phyloP scores from a whole-genome alignment of 2,797 vertebrate genomes.

The Sphaeramia orbicularis region DNA sequence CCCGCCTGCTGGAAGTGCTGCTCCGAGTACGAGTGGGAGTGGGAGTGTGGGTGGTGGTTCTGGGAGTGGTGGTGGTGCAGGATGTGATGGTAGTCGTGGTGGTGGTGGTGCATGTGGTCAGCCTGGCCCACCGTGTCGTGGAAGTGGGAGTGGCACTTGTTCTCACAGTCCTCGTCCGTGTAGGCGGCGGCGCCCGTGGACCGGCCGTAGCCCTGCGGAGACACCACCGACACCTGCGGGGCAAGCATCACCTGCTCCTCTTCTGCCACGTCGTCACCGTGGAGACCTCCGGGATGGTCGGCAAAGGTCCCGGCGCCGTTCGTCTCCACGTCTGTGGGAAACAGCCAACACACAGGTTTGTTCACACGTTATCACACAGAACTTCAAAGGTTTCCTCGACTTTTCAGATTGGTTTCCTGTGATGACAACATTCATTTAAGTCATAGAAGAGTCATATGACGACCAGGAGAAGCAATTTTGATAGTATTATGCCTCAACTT shows the following conservation, averaged over 20 bases:
- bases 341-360: no score
- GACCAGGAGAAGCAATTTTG: no score
- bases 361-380: no score
- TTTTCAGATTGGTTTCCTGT: no score
- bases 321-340: slow-evolving; percentile 80
- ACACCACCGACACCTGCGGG: slow-evolving; percentile 79
- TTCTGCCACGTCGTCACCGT: slow-evolving; percentile 84
- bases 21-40: slow-evolving; percentile 92
- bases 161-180: slow-evolving; percentile 92
- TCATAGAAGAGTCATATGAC: no score
- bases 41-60: slow-evolving; percentile 98
- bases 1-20: slow-evolving; percentile 94
- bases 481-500: no score
- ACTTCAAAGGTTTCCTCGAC: no score
- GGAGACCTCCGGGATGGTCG: slow-evolving; percentile 78
- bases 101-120: slow-evolving; percentile 94
- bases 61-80: slow-evolving; percentile 98
- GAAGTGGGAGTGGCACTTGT: slow-evolving; percentile 98
- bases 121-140: slow-evolving; percentile 96
- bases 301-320: slow-evolving; percentile 86
- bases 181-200: slow-evolving; percentile 80
- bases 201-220: slow-evolving; percentile 67
- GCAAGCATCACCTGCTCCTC: slow-evolving; percentile 95
- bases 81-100: slow-evolving; percentile 99
- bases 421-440: no score